Conservation (phyloP, 2,113 vertebrate species). For the Rhinichthys klamathensis region DNA sequence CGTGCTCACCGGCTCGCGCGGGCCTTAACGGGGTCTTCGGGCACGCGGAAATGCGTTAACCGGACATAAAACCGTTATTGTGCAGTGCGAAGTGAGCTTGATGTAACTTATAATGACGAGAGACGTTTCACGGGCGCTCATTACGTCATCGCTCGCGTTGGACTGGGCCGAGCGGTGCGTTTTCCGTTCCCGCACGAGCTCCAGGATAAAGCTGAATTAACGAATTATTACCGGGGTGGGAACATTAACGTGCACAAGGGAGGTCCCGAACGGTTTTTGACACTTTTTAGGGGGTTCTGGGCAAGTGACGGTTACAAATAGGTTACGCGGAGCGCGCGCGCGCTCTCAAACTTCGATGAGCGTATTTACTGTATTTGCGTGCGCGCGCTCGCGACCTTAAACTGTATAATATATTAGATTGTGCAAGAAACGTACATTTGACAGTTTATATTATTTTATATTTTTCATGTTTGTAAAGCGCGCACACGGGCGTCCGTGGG, state of each 20-base stretch:
- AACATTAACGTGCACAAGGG: neutral
- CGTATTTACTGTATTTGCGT: neutral
- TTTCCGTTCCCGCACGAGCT: neutral
- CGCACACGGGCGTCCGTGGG: neutral
- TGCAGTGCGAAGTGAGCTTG: neutral
- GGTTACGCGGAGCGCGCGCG: neutral
- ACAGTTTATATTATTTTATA: neutral
- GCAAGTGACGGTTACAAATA: neutral
- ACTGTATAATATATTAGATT: neutral
- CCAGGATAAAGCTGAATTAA: neutral
- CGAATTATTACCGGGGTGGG: neutral
- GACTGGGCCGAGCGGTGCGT: neutral
- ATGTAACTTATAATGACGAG: neutral
- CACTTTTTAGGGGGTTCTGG: neutral
- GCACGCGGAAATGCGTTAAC: neutral
- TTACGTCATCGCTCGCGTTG: neutral
- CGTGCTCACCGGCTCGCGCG: constrained; percentile 55
- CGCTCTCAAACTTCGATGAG: neutral
- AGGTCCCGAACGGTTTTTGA: too few relatives aligned
- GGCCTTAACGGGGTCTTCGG: neutral
- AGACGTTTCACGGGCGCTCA: neutral
- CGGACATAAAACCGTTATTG: neutral
- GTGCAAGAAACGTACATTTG: neutral
- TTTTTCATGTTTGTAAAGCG: neutral
- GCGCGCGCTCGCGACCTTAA: neutral